phyloP scores from a whole-genome alignment of 2,797 vertebrate species.

The Tragelaphus eurycerus region DNA sequence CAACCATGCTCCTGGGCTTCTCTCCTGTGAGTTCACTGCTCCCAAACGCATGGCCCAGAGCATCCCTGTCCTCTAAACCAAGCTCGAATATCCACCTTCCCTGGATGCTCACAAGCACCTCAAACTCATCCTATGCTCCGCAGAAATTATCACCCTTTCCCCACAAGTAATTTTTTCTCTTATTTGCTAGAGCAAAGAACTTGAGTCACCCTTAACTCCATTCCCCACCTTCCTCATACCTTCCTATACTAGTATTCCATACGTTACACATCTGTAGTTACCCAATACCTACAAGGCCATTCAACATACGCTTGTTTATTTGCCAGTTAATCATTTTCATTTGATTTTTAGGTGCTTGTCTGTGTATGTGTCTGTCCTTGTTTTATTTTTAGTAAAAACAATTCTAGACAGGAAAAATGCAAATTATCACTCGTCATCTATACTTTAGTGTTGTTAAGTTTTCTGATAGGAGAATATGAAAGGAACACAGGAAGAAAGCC shows the following conservation, averaged over 20 bases:
- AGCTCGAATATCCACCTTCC: neutral
- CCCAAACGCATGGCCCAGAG: neutral
- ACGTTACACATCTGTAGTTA: neutral
- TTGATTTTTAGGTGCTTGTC: neutral
- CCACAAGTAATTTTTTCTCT: neutral
- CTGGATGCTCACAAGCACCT: neutral
- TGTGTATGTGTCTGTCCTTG: neutral
- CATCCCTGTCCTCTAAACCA: neutral
- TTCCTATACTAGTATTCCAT: neutral
- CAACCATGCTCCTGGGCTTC: neutral
- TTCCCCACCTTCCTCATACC: neutral
- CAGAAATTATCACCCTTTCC: neutral
- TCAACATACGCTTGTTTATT: neutral
- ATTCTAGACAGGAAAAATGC: neutral
- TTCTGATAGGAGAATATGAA: neutral
- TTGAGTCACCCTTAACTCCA: neutral
- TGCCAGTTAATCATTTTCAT: neutral
- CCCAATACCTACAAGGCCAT: neutral
- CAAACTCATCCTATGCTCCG: neutral
- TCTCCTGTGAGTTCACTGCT: neutral
- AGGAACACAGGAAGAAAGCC: neutral
- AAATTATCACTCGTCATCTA: neutral
- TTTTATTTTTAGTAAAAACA: conserved; percentile 22
- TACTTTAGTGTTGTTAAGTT: neutral
- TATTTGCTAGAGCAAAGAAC: neutral